Evolutionary conservation across 1,140 invertebrate species (phyloP).

Genomic region (Pentalonia nigronervosa): DNA sequence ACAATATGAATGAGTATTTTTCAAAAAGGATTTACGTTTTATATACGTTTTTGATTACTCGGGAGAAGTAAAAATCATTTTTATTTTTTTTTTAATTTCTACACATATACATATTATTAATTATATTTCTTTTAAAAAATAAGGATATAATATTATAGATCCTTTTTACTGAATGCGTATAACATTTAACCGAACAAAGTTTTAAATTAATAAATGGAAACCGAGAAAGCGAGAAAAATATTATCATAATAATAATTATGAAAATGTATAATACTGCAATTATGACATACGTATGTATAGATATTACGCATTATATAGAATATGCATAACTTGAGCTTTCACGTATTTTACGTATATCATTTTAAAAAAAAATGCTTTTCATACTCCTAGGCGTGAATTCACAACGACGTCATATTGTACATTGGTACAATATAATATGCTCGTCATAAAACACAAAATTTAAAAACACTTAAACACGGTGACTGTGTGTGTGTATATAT

Average conservation of each 20-base stretch:
- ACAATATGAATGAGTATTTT: background rate
- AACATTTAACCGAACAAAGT: background rate
- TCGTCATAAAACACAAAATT: conserved; percentile 7
- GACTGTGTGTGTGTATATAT: background rate
- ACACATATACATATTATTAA: too few species aligned
- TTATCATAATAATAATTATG: background rate
- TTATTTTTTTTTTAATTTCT: background rate
- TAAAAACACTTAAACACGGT: background rate
- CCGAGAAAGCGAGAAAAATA: background rate
- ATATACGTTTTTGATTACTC: background rate
- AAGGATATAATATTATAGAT: background rate
- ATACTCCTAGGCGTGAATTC: background rate
- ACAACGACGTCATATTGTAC: background rate
- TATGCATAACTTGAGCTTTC: background rate
- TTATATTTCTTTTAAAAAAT: background rate
- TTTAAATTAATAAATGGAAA: background rate
- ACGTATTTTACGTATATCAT: background rate
- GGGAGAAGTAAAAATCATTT: background rate
- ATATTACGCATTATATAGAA: background rate
- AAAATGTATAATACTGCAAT: background rate
- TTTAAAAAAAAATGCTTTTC: background rate
- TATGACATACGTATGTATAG: background rate
- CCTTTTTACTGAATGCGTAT: too few species aligned
- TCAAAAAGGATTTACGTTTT: background rate
- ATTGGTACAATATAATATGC: background rate